Percentiles rank a stretch among this genome's conserved stretches.
These are phyloP conservation scores for Papilio polyxenes DNA, from an alignment of 1,140 invertebrate genomes.

Conservation along the genomic window DNA sequence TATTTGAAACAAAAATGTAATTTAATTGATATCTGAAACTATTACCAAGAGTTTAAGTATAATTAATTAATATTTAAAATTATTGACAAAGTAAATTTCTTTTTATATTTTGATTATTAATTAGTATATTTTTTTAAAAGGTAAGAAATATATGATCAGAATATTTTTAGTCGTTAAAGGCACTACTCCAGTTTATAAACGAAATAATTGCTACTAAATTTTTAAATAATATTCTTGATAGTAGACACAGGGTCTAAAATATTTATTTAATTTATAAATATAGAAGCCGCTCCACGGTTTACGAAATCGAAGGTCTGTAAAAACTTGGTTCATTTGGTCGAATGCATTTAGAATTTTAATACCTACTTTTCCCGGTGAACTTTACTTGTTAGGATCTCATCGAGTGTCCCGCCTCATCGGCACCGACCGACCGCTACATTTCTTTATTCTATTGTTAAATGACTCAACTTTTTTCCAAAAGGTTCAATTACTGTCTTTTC, in stretches of 20 bases:
- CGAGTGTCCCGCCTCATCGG: slow-evolving; percentile 53
- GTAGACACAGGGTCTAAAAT: neutral
- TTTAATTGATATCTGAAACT: too few species aligned
- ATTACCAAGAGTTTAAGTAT: too few species aligned
- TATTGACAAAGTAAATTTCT: too few species aligned
- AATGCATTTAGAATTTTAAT: slow-evolving; percentile 75
- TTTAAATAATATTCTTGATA: neutral
- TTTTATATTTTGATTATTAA: too few species aligned
- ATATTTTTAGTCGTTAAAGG: too few species aligned
- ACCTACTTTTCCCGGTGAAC: slow-evolving; percentile 66
- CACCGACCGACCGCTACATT: slow-evolving; percentile 38
- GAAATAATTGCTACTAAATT: neutral
- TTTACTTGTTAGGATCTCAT: slow-evolving; percentile 67
- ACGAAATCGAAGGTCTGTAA: slow-evolving; percentile 60
- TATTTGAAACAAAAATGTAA: too few species aligned
- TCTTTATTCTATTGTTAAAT: slow-evolving; percentile 38
- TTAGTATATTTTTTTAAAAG: too few species aligned
- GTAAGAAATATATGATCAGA: too few species aligned
- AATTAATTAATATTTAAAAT: too few species aligned
- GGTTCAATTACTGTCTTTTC: slow-evolving; percentile 15
- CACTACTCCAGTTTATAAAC: neutral
- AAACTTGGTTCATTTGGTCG: slow-evolving; percentile 75
- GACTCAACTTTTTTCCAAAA: slow-evolving; percentile 20
- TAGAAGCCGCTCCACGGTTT: slow-evolving; percentile 41
- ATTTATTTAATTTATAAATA: neutral